Evolutionary conservation across 2,888 invertebrate species (phyloP), one percentile per base, ranked within the genome.

Genomic region (Hyalella azteca): DNA sequence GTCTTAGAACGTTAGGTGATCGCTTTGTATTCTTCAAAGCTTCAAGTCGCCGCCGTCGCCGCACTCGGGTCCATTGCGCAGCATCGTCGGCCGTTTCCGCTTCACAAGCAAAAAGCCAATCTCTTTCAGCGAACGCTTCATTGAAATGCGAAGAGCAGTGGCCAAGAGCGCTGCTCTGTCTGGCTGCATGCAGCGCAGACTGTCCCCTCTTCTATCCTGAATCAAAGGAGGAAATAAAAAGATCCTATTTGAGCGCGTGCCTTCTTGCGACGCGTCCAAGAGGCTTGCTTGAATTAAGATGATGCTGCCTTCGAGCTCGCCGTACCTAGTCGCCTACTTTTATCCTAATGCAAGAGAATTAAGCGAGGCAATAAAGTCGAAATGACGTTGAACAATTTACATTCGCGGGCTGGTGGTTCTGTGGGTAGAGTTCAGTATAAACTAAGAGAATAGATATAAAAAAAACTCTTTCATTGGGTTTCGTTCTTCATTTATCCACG

Each of bases 141-240:
- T 66, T 66, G 66, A 66, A 66, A 66, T 66, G 66, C 66, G 66
- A 66, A 66, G 66, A 66, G 66, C 66, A 66, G 32, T 66, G 66
- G 66, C 66, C 66, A 66, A 66, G 36, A 66, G 66, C 36, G 66
- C 66, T 36, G 66, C 36, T 19, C 36, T n/a, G n/a, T n/a, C n/a
- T n/a, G n/a, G n/a, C n/a, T n/a, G n/a, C n/a, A n/a, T n/a, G 22
- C 36, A 66, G 66, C 36, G 36, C 66, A 66, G 66, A 36, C 66
- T 66, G 66, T 66, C 66, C 36, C 36, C 66, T 15, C 36, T 29
- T 7, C 66, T 66, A 32, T 66, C 66, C 66, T 66, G 66, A 66
- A 66, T 66, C 66, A 66, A 66, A 66, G 66, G 66, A 36, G 66
- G 36, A 36, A 66, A 66, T 66, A 66, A 66, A 66, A 66, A 66